Evolutionary conservation across 2,888 invertebrate genomes (phyloP).

Genomic region (Lasioglossum oenotherae): DNA sequence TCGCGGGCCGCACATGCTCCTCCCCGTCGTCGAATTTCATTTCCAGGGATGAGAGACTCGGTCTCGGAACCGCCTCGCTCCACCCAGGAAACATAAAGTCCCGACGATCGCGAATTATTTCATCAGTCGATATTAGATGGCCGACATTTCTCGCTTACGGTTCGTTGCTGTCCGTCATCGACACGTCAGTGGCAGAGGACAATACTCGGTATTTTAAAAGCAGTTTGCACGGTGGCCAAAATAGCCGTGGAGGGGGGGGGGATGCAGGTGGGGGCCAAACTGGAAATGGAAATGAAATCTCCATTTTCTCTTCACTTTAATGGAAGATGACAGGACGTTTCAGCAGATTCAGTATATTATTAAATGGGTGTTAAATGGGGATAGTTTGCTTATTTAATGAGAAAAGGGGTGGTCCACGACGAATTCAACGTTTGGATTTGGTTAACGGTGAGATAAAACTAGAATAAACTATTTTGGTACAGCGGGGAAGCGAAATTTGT

Average conservation of each 20-base stretch:
- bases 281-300: too few relatives aligned
- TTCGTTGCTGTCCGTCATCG: background rate
- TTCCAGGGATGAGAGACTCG: background rate
- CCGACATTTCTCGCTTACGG: background rate
- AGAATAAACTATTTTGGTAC: background rate
- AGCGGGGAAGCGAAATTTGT: background rate
- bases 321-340: too few relatives aligned
- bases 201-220: background rate
- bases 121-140: constrained; percentile 9
- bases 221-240: background rate
- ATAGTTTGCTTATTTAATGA: too few relatives aligned
- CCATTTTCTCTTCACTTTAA: too few relatives aligned
- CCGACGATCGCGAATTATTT: constrained; percentile 20
- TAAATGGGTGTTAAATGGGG: too few relatives aligned
- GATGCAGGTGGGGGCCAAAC: background rate
- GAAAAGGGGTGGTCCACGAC: background rate
- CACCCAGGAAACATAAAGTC: constrained; percentile 12
- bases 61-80: background rate
- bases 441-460: background rate
- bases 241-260: background rate
- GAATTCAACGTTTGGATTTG: background rate
- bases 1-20: constrained; percentile 70
- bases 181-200: background rate
- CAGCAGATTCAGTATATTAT: too few relatives aligned
- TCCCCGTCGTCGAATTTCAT: constrained; percentile 61